Conservation (phyloP, 2,113 vertebrate genomes). For the Austrofundulus limnaeus region DNA sequence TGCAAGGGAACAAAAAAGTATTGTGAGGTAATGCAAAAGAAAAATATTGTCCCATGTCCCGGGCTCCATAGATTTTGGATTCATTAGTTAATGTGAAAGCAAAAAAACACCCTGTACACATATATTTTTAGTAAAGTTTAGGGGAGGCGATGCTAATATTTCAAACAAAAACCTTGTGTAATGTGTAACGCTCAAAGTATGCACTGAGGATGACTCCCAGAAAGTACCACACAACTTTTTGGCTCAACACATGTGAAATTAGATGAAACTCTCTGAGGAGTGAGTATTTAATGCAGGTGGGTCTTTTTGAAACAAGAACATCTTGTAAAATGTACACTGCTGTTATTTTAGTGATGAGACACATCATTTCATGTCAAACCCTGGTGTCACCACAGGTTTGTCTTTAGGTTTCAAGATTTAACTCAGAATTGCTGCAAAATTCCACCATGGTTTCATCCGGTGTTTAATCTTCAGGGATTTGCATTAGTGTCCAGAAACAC, state of each 20-base stretch:
- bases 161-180: no score
- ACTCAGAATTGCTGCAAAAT: slow-evolving; percentile 69
- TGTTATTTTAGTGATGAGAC: slow-evolving; percentile 14
- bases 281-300: not conserved
- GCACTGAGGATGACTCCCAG: no score
- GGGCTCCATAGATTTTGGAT: no score
- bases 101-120: no score
- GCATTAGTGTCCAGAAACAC: slow-evolving; percentile 78
- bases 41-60: no score
- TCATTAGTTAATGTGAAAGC: no score
- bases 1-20: no score
- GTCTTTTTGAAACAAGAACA: slow-evolving; percentile 42
- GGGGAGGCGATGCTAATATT: no score
- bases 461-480: slow-evolving; percentile 80
- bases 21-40: no score
- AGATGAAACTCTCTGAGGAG: slow-evolving; percentile 9
- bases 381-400: slow-evolving; percentile 44
- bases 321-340: slow-evolving; percentile 16
- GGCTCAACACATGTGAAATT: not conserved
- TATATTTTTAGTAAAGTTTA: no score
- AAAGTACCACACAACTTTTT: no score
- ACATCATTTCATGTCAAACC: slow-evolving; percentile 34
- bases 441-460: slow-evolving; percentile 74
- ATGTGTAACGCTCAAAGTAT: no score
- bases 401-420: slow-evolving; percentile 63